phyloP scores from a whole-genome alignment of 2,113 vertebrate genomes.

The Trachemys scripta region DNA sequence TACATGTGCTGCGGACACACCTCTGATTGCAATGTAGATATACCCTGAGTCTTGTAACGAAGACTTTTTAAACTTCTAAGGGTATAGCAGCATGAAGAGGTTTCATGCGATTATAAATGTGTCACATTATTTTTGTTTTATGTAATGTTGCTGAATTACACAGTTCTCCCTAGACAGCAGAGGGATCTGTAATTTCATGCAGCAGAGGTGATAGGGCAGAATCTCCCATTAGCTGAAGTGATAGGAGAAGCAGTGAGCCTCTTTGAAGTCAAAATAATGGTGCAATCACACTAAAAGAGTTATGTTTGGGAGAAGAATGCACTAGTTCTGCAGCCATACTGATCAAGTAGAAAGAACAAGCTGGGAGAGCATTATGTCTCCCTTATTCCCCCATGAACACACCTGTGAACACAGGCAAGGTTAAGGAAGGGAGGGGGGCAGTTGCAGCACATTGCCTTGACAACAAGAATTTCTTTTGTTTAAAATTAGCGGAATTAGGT shows the following conservation, averaged over 20 bases:
- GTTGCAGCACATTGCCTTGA: neutral
- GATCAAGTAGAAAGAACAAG: neutral
- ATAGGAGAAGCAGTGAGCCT: neutral
- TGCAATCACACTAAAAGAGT: neutral
- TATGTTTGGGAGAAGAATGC: neutral
- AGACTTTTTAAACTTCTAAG: neutral
- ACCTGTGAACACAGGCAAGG: neutral
- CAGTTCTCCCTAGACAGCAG: neutral
- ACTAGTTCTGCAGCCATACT: neutral
- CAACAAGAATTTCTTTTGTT: neutral
- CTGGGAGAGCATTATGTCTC: neutral
- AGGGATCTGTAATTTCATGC: neutral
- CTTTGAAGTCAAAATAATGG: neutral
- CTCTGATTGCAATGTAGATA: neutral
- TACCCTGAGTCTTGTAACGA: neutral
- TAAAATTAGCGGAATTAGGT: neutral
- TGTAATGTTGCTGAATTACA: neutral
- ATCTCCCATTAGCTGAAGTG: neutral
- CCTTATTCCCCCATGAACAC: neutral
- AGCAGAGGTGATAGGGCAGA: neutral
- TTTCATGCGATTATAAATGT: neutral
- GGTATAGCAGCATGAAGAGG: neutral
- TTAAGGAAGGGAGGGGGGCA: accelerated
- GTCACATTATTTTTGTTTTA: neutral
- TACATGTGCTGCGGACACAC: neutral